Base-by-base conservation (phyloP, 2,888 invertebrate genomes). In the Panorpa germanica region DNA sequence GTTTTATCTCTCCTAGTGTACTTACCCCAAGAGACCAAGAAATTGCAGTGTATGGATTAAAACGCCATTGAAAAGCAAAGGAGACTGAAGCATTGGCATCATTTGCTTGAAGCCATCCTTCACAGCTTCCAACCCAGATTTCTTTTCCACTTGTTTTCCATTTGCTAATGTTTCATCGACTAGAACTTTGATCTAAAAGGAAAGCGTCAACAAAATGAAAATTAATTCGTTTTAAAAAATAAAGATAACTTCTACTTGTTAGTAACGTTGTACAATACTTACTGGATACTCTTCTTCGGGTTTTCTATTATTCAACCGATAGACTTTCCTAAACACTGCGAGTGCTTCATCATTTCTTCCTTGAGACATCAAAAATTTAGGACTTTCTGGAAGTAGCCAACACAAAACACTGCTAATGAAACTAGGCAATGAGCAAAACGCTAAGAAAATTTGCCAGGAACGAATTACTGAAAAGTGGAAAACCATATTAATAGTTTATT, bases 341-440 rank as follows among this genome's bases (percentile, higher is more conserved):
- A 78, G 44, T 0, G 78, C 77, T 41, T 74, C 67, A 7, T 66
- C 61, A 36, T 68, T 69, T 25, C 64, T 55, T 2, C 74, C 71
- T 25, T 67, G 59, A 2, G 72, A 65, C 64, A 80, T 70, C 4
- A 80, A 55, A 49, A 75, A 81, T 49, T 78, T 77, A 4, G 81
- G 81, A 45, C 77, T 81, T 49, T 82, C 82, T 0, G 80, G 77
- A 33, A 74, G 54, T 35, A 63, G 59, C 36, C 66, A 51, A 29
- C 70, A 54, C 1, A 62, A 56, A 18, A 70, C 36, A 0, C 71
- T 71, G 5, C 76, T 66, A 1, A 74, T 39, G 1, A 82, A 45
- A 14, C 74, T 71, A 6, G 82, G 73, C 34, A 77, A 35, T 7
- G 62, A 49, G 30, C 55, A 50, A 1, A 66, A 48, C 33, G 67